Evolutionary conservation across 2,797 vertebrate genomes (phyloP), one percentile per base, ranked within the genome.

Genomic region (Sebastes kiyomatsui): DNA sequence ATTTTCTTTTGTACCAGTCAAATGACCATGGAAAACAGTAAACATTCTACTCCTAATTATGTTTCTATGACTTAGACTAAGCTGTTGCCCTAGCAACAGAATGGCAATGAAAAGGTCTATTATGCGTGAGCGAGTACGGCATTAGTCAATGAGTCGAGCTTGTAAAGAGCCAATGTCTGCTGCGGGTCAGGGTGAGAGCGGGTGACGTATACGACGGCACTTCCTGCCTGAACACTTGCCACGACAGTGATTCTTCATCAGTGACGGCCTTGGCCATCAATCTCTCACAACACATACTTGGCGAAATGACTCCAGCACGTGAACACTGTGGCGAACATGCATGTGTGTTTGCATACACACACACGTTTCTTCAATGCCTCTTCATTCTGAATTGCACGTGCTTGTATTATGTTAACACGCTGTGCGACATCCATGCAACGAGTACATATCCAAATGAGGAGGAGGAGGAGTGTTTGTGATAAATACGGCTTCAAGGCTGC

Each of bases 271-370:
- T 1, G 38, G 65, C 67, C 74, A 83, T 93, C 86, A 91, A 92
- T 93, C 90, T 83, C 72, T 81, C 79, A 38, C 72, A n/a, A 75
- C 62, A 59, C 75, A 66, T 68, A 89, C 90, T 92, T 84, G 88
- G 82, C 71, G 55, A 89, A 90, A 87, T 89, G 83, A 90, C 84
- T 88, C 69, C 42, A 6, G 55, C 74, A 20, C 27, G 18, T 16
- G 32, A 77, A 61, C 54, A 22, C 60, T 30, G 58, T 13, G 30
- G n/a, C 2, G 68, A 77, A 58, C 73, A 75, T 35, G 14, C 76
- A 72, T n/a, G 65, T 71, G 73, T 25, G 3, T 83, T 79, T 77
- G 74, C 46, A 23, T 25, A 2, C 42, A 25, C 30, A 10, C 13
- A 25, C 33, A 11, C 13, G 8, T 67, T 67, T 10, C 20, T 38